phyloP scores from a whole-genome alignment of 2,797 vertebrate genomes.

The Steatocranus sp. region DNA sequence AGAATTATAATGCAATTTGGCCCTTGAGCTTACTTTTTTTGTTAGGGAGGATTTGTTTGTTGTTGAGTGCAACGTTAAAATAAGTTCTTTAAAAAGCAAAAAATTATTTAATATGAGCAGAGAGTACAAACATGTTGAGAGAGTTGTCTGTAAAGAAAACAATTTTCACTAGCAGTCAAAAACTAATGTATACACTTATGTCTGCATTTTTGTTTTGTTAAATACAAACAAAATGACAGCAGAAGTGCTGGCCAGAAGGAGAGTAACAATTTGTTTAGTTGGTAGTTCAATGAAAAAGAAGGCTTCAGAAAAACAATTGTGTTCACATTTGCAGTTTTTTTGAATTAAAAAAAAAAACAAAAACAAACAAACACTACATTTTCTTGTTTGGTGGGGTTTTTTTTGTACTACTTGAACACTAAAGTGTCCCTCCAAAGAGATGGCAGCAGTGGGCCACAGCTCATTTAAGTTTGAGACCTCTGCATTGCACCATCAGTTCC shows the following conservation, averaged over 20 bases:
- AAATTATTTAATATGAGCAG: fast-evolving
- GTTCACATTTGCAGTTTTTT: background rate
- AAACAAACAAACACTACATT: background rate
- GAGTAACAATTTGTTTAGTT: background rate
- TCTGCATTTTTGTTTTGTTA: background rate
- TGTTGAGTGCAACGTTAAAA: background rate
- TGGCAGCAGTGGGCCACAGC: background rate
- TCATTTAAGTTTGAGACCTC: background rate
- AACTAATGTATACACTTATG: background rate
- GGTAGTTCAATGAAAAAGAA: background rate
- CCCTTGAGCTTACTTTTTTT: background rate
- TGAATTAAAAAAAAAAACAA: fast-evolving
- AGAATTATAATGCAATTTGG: background rate
- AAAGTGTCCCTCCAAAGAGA: background rate
- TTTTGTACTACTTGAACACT: background rate
- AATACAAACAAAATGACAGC: background rate
- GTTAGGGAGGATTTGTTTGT: background rate
- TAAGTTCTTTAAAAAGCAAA: background rate
- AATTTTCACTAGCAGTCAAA: background rate
- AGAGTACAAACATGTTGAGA: background rate
- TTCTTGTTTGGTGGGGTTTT: fast-evolving
- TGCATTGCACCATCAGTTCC: background rate
- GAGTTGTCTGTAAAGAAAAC: background rate
- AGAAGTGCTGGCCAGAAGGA: background rate
- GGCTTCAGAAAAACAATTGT: background rate